Evolutionary conservation across 2,797 vertebrate species (phyloP).

Genomic region (Pampus argenteus): DNA sequence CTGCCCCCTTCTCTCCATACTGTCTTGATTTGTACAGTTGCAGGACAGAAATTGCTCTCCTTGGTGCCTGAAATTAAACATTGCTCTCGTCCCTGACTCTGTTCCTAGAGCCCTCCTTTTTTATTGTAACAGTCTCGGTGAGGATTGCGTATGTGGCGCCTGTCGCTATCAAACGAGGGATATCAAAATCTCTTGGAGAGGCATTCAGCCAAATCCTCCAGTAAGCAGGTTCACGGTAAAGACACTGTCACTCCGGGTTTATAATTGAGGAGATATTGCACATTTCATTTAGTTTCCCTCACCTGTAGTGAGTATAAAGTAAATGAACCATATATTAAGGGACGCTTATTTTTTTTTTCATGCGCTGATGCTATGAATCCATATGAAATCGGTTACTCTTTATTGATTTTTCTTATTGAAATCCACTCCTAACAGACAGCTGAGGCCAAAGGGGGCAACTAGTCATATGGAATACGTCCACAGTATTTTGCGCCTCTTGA

Average conservation of each 20-base stretch:
- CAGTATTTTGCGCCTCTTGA: conserved; percentile 38
- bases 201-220: conserved; percentile 43
- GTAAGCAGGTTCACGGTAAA: conserved; percentile 47
- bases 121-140: conserved; percentile 68
- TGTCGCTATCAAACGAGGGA: conserved; percentile 68
- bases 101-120: conserved; percentile 66
- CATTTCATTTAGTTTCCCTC: conserved; percentile 21
- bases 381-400: conserved; percentile 4
- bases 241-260: conserved; percentile 34
- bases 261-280: conserved; percentile 19
- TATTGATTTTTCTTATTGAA: conserved; percentile 16
- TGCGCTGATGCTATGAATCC: neutral
- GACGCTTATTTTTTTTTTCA: neutral
- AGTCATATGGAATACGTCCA: neutral
- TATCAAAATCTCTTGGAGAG: conserved; percentile 66
- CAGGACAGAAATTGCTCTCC: conserved; percentile 62
- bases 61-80: conserved; percentile 64
- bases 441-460: conserved; percentile 1
- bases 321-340: neutral
- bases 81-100: conserved; percentile 63
- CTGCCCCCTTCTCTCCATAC: conserved; percentile 45
- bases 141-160: conserved; percentile 68
- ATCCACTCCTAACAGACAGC: conserved; percentile 8
- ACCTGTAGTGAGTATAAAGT: conserved; percentile 3
- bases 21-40: conserved; percentile 58